phyloP scores from a whole-genome alignment of 2,113 vertebrate species.

The Thomomys bottae region DNA sequence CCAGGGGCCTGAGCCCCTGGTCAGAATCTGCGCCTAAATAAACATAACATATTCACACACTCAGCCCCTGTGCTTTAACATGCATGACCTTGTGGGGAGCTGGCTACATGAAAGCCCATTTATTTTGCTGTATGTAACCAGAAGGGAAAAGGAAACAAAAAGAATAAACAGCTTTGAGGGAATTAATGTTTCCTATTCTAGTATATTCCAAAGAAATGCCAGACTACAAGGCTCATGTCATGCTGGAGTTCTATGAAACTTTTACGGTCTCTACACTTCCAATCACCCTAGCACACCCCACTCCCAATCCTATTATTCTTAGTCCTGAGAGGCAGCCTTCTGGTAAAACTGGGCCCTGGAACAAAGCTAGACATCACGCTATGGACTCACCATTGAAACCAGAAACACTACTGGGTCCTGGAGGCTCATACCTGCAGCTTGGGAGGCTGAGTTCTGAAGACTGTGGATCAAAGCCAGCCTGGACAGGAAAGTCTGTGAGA shows the following conservation, averaged over 20 bases:
- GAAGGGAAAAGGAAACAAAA: not conserved
- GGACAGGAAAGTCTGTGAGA: no score
- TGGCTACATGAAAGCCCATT: not conserved
- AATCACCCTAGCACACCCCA: no score
- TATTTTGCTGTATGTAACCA: not conserved
- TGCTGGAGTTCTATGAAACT: not conserved
- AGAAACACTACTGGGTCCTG: not conserved
- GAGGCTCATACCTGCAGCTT: not conserved
- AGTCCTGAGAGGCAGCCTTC: not conserved
- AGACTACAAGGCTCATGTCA: not conserved
- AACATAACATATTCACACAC: not conserved
- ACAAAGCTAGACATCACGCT: not conserved
- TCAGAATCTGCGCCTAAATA: not conserved
- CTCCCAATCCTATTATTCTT: no score
- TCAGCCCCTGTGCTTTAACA: not conserved
- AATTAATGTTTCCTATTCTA: not conserved
- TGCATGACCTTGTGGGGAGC: not conserved
- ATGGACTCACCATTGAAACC: not conserved
- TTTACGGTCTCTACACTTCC: no score
- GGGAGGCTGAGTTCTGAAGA: no score
- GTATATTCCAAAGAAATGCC: conserved; percentile 17
- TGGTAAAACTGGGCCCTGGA: not conserved
- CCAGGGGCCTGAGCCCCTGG: not conserved
- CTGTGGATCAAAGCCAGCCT: no score
- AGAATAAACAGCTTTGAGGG: not conserved